Conservation (phyloP, 2,888 invertebrate genomes). For the Ashinkailepas kermadecensis region DNA sequence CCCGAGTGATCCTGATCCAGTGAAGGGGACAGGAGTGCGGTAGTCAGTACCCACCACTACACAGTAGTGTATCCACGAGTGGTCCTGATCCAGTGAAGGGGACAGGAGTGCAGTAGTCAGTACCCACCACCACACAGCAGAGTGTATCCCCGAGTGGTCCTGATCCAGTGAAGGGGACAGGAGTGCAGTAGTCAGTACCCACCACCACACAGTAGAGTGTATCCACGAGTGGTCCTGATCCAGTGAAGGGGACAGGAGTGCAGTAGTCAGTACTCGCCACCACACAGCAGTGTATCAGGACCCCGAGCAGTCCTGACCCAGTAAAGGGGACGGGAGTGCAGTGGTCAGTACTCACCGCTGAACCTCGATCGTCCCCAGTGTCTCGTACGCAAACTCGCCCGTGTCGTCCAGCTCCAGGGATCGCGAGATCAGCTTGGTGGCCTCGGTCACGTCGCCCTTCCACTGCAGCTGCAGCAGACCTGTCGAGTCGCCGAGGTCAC, state of each 20-base stretch:
- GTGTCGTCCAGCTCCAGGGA: slow-evolving; percentile 81
- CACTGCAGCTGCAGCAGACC: slow-evolving; percentile 67
- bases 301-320: no score
- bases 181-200: no score
- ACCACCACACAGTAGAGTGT: no score
- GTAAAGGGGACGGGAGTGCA: not conserved
- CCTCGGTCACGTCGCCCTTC: slow-evolving; percentile 71
- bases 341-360: slow-evolving; percentile 58
- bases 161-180: not conserved
- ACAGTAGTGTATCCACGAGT: no score
- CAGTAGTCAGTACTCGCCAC: not conserved
- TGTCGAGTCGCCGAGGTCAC: slow-evolving; percentile 19
- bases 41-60: no score
- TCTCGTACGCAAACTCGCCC: slow-evolving; percentile 92
- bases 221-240: no score
- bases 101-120: no score
- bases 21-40: no score
- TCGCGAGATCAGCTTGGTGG: slow-evolving; percentile 65
- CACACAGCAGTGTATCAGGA: not conserved
- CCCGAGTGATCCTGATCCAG: no score
- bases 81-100: no score
- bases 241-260: not conserved
- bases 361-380: slow-evolving; percentile 87
- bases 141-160: no score
- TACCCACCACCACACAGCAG: no score